phyloP scores from a whole-genome alignment of 2,113 vertebrate genomes.

The Xiphophorus hellerii region DNA sequence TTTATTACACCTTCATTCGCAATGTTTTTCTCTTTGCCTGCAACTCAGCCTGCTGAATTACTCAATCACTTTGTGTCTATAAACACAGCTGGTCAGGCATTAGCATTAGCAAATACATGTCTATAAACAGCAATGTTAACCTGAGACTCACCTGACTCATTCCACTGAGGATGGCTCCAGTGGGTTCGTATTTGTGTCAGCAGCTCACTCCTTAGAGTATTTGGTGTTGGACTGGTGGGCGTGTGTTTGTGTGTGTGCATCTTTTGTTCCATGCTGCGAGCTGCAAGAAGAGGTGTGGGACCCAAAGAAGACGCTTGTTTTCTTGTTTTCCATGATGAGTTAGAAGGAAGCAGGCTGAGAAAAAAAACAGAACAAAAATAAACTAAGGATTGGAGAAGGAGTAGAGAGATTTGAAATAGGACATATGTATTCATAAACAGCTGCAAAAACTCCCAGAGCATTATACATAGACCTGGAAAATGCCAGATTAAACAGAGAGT shows the following conservation, averaged over 20 bases:
- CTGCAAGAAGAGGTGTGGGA: slow-evolving; percentile 67
- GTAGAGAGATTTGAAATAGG: slow-evolving; percentile 67
- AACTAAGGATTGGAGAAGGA: slow-evolving; percentile 4
- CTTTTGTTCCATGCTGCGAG: slow-evolving; percentile 51
- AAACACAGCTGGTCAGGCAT: slow-evolving; percentile 30
- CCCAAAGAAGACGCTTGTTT: slow-evolving; percentile 77
- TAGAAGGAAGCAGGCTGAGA: slow-evolving; percentile 41
- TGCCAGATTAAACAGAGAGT: slow-evolving; percentile 60
- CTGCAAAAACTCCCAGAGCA: slow-evolving; percentile 63
- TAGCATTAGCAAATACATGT: slow-evolving; percentile 42
- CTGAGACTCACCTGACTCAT: slow-evolving; percentile 66
- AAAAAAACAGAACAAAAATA: slow-evolving; percentile 5
- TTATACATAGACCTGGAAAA: slow-evolving; percentile 54
- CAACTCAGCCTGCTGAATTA: slow-evolving; percentile 30
- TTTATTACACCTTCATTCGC: slow-evolving; percentile 43
- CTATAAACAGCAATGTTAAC: slow-evolving; percentile 56
- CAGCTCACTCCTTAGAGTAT: slow-evolving; percentile 51
- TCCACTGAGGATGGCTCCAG: slow-evolving; percentile 51
- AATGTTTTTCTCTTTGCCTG: slow-evolving; percentile 29
- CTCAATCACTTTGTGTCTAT: slow-evolving; percentile 39
- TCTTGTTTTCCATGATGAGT: slow-evolving; percentile 63
- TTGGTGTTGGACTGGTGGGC: slow-evolving; percentile 58
- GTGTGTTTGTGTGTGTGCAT: slow-evolving; percentile 54
- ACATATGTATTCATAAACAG: slow-evolving; percentile 67
- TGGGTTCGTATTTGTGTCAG: slow-evolving; percentile 71